Evolutionary conservation across 2,113 vertebrate species (phyloP).

Genomic region (Siniperca knerii): DNA sequence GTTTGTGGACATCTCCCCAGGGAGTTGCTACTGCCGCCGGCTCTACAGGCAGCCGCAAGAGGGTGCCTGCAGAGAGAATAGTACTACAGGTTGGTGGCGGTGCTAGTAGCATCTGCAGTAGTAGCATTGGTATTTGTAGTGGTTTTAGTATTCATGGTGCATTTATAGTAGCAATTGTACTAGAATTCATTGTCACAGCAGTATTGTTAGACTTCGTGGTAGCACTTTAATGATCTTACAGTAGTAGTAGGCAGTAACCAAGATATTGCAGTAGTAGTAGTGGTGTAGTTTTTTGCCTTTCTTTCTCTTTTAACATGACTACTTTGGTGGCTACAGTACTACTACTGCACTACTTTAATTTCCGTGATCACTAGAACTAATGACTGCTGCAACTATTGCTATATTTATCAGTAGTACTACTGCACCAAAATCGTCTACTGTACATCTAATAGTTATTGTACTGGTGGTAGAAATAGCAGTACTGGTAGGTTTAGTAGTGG

Average conservation of each 20-base stretch:
- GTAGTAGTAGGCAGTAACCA: background rate
- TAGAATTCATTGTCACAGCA: background rate
- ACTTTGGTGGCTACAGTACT: background rate
- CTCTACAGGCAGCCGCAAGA: slow-evolving; percentile 83
- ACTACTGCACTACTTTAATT: background rate
- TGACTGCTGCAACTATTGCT: background rate
- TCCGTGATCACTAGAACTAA: background rate
- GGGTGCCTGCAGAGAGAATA: slow-evolving; percentile 87
- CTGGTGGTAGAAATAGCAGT: background rate
- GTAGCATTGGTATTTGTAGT: background rate
- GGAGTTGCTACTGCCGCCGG: slow-evolving; percentile 69
- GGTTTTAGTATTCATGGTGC: background rate
- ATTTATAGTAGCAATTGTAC: background rate
- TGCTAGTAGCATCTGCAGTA: background rate
- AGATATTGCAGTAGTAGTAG: no score
- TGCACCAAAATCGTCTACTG: background rate
- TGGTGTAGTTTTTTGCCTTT: background rate
- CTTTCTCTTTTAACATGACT: background rate
- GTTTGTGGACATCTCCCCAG: slow-evolving; percentile 89
- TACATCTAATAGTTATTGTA: background rate
- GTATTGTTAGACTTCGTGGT: background rate
- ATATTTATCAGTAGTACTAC: background rate
- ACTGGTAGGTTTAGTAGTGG: background rate
- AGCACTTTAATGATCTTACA: background rate
- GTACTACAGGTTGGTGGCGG: slow-evolving; percentile 89